Base-by-base conservation (phyloP, 2,113 vertebrate species). In the Sceloporus undulatus region DNA sequence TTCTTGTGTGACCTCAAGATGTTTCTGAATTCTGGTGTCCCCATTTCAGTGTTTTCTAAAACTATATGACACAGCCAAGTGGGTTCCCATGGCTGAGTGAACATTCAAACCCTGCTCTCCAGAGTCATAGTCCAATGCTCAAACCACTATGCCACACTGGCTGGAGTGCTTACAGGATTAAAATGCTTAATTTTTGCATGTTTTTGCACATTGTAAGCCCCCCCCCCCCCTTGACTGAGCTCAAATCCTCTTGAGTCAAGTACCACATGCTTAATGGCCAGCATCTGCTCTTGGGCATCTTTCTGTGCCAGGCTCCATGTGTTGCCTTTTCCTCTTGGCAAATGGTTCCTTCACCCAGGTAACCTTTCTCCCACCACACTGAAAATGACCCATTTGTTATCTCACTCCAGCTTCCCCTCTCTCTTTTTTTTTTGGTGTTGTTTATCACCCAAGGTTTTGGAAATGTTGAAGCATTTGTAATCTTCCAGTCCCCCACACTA, bases 231-330 rank as follows among this genome's bases (percentile, higher is more conserved):
- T 77, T 75, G 79, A 84, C 40, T 75, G 79, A 84, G 90, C 76
- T 74, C 90, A 52, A 21, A 85, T 25, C 38, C 80, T 82, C 19
- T 34, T 42, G 89, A 87, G 80, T 79, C 82, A 91, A 85, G 75
- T 88, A 88, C 80, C 2, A 59, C 0, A 19, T 70, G 76, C 77
- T 76, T 89, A 59, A 4, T 56, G 40, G 84, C 82, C 82, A 92
- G 82, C 83, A 75, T 90, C 91, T 90, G 84, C 23, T 7, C 13
- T 19, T 71, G 79, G 73, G 21, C 0, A 29, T 85, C 3, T 48
- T 27, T 85, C 38, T 65, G 68, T 86, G 82, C 94, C 85, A 84
- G 65, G 81, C 66, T 25, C 56, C 74, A 19, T 42, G 83, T 34
- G 82, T 65, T 52, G 38, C 21, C 65, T 48, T 7, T 70, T 19